Evolutionary conservation across 2,888 invertebrate genomes (phyloP).

Genomic region (Drosophila quinaria): DNA sequence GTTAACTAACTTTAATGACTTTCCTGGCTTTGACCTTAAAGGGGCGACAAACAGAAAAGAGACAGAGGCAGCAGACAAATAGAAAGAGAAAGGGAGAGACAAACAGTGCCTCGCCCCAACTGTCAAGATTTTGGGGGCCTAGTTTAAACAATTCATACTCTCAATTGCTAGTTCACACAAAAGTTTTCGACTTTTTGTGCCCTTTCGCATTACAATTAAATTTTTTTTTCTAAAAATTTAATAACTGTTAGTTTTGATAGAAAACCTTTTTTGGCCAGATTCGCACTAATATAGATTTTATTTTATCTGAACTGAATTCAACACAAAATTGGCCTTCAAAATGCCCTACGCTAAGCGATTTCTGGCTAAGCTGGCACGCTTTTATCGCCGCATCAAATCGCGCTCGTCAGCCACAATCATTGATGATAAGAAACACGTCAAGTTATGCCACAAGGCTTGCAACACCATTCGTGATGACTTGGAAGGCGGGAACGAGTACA

Average conservation of each 20-base stretch:
- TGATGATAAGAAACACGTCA: not conserved
- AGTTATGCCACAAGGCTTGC: conserved; percentile 18
- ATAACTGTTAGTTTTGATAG: conserved; percentile 1
- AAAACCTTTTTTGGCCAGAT: conserved; percentile 8
- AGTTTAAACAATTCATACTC: not conserved
- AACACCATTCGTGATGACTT: not conserved
- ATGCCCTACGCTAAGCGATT: conserved; percentile 37
- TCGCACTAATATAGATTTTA: not conserved
- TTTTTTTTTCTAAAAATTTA: conserved; percentile 19
- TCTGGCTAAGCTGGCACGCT: conserved; percentile 12
- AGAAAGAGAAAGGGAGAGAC: not conserved
- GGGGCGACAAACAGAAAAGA: not conserved
- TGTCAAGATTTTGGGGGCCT: conserved; percentile 6
- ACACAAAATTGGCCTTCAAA: conserved; percentile 1
- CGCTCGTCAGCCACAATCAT: not conserved
- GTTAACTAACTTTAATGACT: conserved; percentile 73
- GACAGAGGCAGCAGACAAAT: not conserved
- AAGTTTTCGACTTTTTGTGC: not conserved
- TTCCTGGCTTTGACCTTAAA: conserved; percentile 21
- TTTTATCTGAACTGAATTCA: not conserved
- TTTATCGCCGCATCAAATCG: conserved; percentile 30
- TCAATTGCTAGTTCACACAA: conserved; percentile 16
- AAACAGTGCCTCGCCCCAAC: not conserved
- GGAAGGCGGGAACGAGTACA: not conserved
- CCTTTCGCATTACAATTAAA: conserved; percentile 5